Percentiles rank a stretch among this genome's conserved stretches.
Conservation (phyloP, 2,797 vertebrate species). For the Tokudaia muenninki region DNA sequence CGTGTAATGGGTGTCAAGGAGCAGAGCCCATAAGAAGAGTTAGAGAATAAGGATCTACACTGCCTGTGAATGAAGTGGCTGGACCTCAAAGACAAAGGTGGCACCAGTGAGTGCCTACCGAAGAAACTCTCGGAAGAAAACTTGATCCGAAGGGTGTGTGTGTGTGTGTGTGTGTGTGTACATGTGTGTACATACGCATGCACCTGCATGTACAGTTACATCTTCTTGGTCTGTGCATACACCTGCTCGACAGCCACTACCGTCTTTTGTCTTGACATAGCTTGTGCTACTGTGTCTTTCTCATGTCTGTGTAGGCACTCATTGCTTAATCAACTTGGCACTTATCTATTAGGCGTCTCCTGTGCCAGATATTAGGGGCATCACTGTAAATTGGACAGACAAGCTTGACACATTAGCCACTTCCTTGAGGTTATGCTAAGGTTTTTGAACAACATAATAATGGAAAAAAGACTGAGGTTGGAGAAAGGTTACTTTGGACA, state of each 20-base stretch:
- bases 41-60: too few relatives aligned
- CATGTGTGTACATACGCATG: too few relatives aligned
- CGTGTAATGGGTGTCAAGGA: not conserved
- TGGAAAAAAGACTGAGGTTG: not conserved
- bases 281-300: not conserved
- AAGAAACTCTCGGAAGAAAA: not conserved
- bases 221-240: too few relatives aligned
- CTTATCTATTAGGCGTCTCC: not conserved
- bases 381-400: not conserved
- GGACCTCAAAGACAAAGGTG: not conserved
- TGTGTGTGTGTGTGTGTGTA: too few relatives aligned
- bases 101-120: rapidly evolving
- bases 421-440: not conserved
- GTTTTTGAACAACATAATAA: not conserved
- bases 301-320: not conserved
- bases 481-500: not conserved
- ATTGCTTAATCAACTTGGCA: not conserved
- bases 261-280: not conserved
- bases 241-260: not conserved
- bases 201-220: not conserved
- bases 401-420: not conserved
- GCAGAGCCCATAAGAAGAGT: not conserved
- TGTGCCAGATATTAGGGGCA: not conserved
- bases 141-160: too few relatives aligned
- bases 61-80: not conserved